These are phyloP conservation scores for Athene noctua DNA, from an alignment of 2,113 vertebrate genomes.

Conservation along the genomic window DNA sequence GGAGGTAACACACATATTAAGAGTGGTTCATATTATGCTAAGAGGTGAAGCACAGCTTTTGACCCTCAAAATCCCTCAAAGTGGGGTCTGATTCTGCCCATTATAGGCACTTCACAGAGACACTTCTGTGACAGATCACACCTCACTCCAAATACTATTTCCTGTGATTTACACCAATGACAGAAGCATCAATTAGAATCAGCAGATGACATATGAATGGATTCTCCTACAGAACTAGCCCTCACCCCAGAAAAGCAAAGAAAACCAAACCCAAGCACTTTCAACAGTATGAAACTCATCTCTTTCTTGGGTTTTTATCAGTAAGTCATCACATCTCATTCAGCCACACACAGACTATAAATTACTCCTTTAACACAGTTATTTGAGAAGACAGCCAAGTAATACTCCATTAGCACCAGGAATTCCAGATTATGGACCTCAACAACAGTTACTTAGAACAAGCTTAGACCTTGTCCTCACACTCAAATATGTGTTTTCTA, in stretches of 20 bases:
- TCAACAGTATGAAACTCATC: not conserved
- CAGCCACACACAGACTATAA: fast-evolving
- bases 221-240: not conserved
- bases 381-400: not conserved
- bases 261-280: not conserved
- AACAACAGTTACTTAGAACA: not conserved
- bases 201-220: fast-evolving
- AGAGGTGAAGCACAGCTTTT: not conserved
- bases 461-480: not conserved
- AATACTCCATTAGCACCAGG: not conserved
- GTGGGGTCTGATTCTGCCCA: not conserved
- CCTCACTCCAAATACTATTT: not conserved
- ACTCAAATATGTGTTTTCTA: not conserved
- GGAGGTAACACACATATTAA: fast-evolving
- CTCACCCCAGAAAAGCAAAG: not conserved
- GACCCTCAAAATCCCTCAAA: not conserved
- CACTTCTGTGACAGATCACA: not conserved
- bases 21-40: not conserved
- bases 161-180: not conserved
- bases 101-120: not conserved
- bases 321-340: not conserved
- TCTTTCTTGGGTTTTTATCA: not conserved
- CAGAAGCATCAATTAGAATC: fast-evolving
- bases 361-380: not conserved
- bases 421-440: not conserved